These are phyloP conservation scores for Leptinotarsa juncta DNA, from an alignment of 2,888 invertebrate genomes.

Conservation along the genomic window DNA sequence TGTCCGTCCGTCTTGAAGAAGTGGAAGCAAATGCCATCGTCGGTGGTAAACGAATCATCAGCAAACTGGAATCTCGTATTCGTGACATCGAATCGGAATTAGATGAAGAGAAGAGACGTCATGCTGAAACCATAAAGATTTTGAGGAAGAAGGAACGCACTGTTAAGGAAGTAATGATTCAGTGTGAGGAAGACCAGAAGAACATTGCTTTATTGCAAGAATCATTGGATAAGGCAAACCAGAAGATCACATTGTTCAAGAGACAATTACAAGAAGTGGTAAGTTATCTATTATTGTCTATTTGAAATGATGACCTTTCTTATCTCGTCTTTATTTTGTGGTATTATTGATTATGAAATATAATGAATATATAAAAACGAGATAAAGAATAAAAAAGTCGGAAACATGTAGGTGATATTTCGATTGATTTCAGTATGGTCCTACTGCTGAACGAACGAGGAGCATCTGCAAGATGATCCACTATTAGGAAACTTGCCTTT, in stretches of 20 bases:
- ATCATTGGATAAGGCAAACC: conserved; percentile 84
- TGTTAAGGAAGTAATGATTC: conserved; percentile 94
- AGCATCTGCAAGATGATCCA: no score
- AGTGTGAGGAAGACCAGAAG: conserved; percentile 97
- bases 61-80: conserved; percentile 95
- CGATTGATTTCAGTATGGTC: no score
- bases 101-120: conserved; percentile 97
- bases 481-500: neutral
- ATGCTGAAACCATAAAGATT: conserved; percentile 97
- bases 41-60: conserved; percentile 96
- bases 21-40: conserved; percentile 97
- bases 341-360: no score
- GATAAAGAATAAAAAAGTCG: no score
- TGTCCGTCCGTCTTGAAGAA: conserved; percentile 93
- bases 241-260: conserved; percentile 94
- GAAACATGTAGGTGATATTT: no score
- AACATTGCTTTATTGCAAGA: conserved; percentile 93
- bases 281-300: conserved; percentile 47
- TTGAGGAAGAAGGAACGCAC: conserved; percentile 97
- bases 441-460: no score
- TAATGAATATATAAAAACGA: no score
- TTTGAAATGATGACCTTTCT: no score
- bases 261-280: conserved; percentile 94
- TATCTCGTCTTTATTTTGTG: no score
- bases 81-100: conserved; percentile 94